Conservation (phyloP, 2,113 vertebrate species). For the Sturnus vulgaris region DNA sequence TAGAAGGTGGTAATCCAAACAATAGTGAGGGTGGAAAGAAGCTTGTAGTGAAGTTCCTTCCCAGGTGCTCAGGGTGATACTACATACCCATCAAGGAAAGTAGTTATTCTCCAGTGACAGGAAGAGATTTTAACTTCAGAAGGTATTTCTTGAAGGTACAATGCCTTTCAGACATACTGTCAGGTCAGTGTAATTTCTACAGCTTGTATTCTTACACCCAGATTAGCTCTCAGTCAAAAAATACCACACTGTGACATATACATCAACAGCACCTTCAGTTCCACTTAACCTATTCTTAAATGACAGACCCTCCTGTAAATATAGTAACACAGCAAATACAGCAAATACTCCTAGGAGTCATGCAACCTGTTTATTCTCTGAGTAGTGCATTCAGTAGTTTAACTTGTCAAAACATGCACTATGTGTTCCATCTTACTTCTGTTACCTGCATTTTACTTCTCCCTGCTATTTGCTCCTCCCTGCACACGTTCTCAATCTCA, state of each 20-base stretch:
- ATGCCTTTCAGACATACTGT: neutral
- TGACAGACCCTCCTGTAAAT: neutral
- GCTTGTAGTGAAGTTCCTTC: neutral
- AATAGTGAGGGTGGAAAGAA: neutral
- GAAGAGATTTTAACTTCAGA: neutral
- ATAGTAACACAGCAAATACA: neutral
- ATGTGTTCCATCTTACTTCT: neutral
- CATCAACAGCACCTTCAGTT: neutral
- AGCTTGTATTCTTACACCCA: neutral
- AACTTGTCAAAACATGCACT: neutral
- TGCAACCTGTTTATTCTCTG: neutral
- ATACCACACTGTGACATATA: neutral
- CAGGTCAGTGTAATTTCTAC: neutral
- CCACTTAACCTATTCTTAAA: neutral
- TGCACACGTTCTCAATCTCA: neutral
- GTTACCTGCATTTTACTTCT: neutral
- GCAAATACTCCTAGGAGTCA: neutral
- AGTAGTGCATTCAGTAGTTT: neutral
- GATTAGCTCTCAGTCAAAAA: neutral
- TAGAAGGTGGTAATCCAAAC: neutral
- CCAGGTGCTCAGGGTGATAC: neutral
- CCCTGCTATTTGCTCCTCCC: neutral
- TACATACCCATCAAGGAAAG: neutral
- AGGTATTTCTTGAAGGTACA: neutral
- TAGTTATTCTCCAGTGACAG: neutral